A percentile compares a stretch with the other conserved stretches of the same genome.
Conservation (phyloP, 2,888 invertebrate species). For the Teleogryllus oceanicus region DNA sequence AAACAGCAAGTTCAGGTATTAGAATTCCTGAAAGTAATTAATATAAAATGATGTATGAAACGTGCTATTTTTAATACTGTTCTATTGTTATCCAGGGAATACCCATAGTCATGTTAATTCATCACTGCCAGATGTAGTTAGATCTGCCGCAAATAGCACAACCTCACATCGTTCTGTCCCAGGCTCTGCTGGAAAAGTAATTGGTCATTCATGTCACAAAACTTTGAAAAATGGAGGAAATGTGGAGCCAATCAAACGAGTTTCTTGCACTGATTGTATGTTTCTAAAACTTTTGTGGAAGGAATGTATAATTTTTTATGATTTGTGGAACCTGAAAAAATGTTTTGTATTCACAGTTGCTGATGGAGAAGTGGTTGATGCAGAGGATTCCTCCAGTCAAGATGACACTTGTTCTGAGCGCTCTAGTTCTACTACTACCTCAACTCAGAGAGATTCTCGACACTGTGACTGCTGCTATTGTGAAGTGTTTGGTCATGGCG, state of each 20-base stretch:
- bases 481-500: conserved; percentile 75
- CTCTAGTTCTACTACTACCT: conserved; percentile 50
- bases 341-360: background rate
- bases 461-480: conserved; percentile 75
- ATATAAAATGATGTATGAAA: no score
- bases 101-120: conserved; percentile 29
- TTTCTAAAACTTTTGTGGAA: conserved; percentile 1
- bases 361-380: conserved; percentile 36
- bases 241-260: conserved; percentile 38
- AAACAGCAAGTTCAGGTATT: conserved; percentile 33
- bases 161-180: conserved; percentile 28
- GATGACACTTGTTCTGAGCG: conserved; percentile 48
- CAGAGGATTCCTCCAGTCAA: conserved; percentile 40
- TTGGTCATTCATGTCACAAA: conserved; percentile 37
- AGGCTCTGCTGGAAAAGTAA: conserved; percentile 25
- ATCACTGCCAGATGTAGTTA: conserved; percentile 39
- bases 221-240: conserved; percentile 31
- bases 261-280: conserved; percentile 38
- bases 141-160: conserved; percentile 34
- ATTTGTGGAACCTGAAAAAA: background rate
- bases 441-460: conserved; percentile 48
- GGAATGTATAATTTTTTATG: background rate
- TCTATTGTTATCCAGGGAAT: background rate
- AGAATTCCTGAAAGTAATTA: background rate
- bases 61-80: no score